Conservation (phyloP, 2,888 invertebrate species). For the Lissocephala sabroskyi region DNA sequence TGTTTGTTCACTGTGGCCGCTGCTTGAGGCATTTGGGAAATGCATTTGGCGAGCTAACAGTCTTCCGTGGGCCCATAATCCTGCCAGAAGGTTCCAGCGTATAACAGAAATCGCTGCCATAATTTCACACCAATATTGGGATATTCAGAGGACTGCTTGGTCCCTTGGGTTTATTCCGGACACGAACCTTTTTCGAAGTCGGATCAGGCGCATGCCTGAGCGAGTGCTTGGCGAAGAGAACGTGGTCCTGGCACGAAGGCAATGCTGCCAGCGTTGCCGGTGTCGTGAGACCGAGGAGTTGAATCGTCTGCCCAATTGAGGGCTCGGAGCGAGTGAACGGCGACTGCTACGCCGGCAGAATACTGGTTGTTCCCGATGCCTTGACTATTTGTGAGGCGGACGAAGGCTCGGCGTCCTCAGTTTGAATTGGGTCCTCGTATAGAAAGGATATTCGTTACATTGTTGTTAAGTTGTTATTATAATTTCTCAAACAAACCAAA, state of each 20-base stretch:
- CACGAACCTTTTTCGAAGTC: conserved; percentile 45
- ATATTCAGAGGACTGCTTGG: conserved; percentile 11
- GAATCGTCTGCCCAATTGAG: conserved; percentile 29
- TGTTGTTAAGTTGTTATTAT: conserved; percentile 73
- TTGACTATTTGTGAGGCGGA: conserved; percentile 71
- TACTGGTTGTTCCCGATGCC: conserved; percentile 53
- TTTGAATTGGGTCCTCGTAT: conserved; percentile 73
- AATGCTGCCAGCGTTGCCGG: background rate
- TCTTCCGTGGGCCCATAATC: too few relatives aligned
- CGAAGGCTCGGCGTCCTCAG: conserved; percentile 71
- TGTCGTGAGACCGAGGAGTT: conserved; percentile 10
- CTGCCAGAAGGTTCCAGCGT: background rate
- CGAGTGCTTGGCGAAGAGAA: background rate
- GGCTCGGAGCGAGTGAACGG: conserved; percentile 34
- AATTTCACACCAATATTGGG: too few relatives aligned
- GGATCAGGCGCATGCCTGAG: conserved; percentile 44
- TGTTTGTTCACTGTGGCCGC: conserved; percentile 3
- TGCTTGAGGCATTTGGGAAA: too few relatives aligned
- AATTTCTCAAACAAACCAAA: conserved; percentile 64
- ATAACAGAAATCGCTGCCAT: conserved; percentile 7
- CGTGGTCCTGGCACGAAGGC: conserved; percentile 8
- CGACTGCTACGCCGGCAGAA: conserved; percentile 55
- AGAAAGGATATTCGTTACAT: conserved; percentile 74
- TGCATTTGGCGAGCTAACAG: background rate
- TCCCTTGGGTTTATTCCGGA: conserved; percentile 21